A percentile compares a stretch with the other conserved stretches of the same genome.
phyloP scores from a whole-genome alignment of 2,113 vertebrate species.

The Trichechus manatus region DNA sequence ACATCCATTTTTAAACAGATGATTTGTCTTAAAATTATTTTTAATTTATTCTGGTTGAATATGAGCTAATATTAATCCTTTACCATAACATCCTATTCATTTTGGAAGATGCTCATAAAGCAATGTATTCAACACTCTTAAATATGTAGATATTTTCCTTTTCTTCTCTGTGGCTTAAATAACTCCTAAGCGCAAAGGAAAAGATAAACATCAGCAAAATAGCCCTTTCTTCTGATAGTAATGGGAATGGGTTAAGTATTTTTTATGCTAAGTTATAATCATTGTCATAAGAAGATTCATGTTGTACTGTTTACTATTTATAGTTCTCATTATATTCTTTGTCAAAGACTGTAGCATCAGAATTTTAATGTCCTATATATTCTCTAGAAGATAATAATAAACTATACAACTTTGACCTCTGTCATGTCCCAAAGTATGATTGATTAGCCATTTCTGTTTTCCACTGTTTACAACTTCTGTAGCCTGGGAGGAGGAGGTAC shows the following conservation, averaged over 20 bases:
- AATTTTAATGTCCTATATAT: conserved; percentile 88
- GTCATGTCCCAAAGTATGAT: conserved; percentile 82
- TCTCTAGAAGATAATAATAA: conserved; percentile 84
- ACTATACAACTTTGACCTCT: conserved; percentile 86
- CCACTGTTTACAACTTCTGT: conserved; percentile 81
- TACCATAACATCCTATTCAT: background rate
- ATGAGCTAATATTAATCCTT: background rate
- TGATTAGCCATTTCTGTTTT: conserved; percentile 85
- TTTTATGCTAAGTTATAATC: conserved; percentile 78
- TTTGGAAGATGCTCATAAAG: background rate
- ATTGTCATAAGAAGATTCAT: conserved; percentile 83
- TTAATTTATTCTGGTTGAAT: conserved; percentile 7
- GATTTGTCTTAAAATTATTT: conserved; percentile 20
- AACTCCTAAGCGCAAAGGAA: background rate
- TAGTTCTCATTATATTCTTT: conserved; percentile 87
- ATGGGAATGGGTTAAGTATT: conserved; percentile 75
- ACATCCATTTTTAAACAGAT: background rate
- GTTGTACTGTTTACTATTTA: conserved; percentile 87
- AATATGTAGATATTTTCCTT: background rate
- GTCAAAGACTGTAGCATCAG: conserved; percentile 80
- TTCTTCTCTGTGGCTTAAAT: conserved; percentile 37
- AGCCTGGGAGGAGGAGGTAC: conserved; percentile 75
- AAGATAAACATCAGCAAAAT: conserved; percentile 51
- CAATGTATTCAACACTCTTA: background rate
- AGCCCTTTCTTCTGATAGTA: conserved; percentile 45